phyloP scores from a whole-genome alignment of 2,797 vertebrate genomes.

The Acrocephalus scirpaceus region DNA sequence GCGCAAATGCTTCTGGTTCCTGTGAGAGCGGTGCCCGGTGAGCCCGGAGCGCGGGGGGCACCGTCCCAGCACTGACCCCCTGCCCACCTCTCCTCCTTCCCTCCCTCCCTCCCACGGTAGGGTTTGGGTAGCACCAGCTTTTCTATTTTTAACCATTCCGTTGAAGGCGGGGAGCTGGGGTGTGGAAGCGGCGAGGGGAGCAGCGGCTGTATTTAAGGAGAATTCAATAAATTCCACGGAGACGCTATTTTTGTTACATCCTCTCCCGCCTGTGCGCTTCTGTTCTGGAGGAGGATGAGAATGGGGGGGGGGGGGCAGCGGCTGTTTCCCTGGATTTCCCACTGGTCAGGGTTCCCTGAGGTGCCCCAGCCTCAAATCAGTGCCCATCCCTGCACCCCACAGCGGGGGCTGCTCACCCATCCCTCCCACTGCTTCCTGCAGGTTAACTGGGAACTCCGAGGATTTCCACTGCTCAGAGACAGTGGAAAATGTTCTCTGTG shows the following conservation, averaged over 20 bases:
- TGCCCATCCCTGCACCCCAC: not conserved
- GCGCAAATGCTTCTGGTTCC: conserved; percentile 72
- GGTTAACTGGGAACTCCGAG: not conserved
- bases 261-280: conserved; percentile 16
- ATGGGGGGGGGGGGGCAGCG: not conserved
- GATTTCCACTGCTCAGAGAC: not conserved
- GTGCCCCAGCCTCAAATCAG: not conserved
- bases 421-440: not conserved
- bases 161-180: not conserved
- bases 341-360: not conserved
- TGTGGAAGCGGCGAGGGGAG: not conserved
- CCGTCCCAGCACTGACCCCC: not conserved
- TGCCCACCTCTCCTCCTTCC: not conserved
- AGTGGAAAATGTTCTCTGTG: not conserved
- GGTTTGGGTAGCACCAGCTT: conserved; percentile 67
- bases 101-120: conserved; percentile 21
- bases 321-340: not conserved
- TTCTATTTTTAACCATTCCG: conserved; percentile 48
- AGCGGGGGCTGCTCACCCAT: accelerated
- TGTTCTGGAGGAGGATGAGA: conserved; percentile 9
- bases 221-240: conserved; percentile 55
- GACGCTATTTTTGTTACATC: conserved; percentile 55
- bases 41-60: not conserved
- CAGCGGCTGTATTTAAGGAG: not conserved
- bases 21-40: not conserved